Percentiles rank a stretch among this genome's conserved stretches.
phyloP scores from a whole-genome alignment of 2,797 vertebrate species.

The Scyliorhinus canicula region DNA sequence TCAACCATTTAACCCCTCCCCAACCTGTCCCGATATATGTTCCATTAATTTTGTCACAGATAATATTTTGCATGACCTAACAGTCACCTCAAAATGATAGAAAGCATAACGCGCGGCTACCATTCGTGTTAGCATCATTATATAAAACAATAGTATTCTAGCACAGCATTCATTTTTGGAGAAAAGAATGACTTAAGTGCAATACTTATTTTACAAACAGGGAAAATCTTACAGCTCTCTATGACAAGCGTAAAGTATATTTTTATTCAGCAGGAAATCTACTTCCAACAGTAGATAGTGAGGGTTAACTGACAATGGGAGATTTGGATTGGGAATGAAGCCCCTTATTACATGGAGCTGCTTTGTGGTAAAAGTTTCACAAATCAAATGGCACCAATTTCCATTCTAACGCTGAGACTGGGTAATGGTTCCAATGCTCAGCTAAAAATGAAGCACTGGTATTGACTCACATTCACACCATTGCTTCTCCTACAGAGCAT shows the following conservation, averaged over 20 bases:
- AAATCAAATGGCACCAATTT: neutral
- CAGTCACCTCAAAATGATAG: neutral
- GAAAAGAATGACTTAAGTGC: neutral
- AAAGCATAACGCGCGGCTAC: neutral
- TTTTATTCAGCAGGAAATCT: neutral
- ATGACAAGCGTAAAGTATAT: neutral
- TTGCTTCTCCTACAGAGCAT: slow-evolving; percentile 27
- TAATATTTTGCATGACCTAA: neutral
- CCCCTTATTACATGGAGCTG: neutral
- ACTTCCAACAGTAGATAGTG: neutral
- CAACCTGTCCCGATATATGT: neutral
- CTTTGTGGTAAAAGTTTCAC: neutral
- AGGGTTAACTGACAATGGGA: neutral
- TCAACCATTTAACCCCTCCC: neutral
- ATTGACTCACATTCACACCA: slow-evolving; percentile 29
- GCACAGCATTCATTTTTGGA: neutral
- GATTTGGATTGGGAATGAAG: neutral
- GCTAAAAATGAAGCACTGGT: neutral
- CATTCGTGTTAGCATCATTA: neutral
- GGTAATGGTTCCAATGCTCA: slow-evolving; percentile 23
- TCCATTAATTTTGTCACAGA: neutral
- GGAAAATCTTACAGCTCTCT: neutral
- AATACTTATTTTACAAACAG: neutral
- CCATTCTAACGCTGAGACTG: neutral
- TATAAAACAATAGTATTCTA: neutral